Percentiles rank a stretch among this genome's conserved stretches.
Conservation (phyloP, 23 tunicate species). For the Aplidium turbinatum region DNA sequence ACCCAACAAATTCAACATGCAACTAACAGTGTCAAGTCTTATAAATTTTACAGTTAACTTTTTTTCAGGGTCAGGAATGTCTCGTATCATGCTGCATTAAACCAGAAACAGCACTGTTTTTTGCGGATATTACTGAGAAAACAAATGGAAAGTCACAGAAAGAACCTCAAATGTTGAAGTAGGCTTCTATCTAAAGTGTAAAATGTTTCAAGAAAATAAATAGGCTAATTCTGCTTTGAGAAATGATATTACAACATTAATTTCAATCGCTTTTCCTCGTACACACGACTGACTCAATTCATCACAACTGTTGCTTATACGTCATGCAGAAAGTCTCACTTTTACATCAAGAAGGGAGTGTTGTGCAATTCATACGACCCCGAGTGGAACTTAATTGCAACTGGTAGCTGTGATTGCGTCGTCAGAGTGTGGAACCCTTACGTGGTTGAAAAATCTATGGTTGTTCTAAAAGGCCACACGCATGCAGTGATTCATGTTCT, state of each 20-base stretch:
- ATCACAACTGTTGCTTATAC: too few relatives aligned
- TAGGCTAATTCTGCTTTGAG: too few relatives aligned
- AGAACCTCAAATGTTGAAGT: too few relatives aligned
- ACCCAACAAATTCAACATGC: too few relatives aligned
- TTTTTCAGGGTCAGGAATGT: constrained; percentile 75
- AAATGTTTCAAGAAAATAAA: too few relatives aligned
- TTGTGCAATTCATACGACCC: constrained; percentile 72
- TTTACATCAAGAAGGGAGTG: constrained; percentile 56
- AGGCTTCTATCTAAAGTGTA: too few relatives aligned
- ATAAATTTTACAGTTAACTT: not conserved
- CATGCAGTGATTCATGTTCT: constrained; percentile 53
- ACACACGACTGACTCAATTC: too few relatives aligned
- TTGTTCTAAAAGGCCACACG: constrained; percentile 73
- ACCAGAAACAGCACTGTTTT: constrained; percentile 48
- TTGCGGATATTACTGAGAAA: constrained; percentile 78
- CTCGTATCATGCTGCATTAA: constrained; percentile 58
- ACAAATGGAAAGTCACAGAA: too few relatives aligned
- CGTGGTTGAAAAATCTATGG: constrained; percentile 67
- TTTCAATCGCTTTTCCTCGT: too few relatives aligned
- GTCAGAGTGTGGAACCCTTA: constrained; percentile 89
- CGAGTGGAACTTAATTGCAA: constrained; percentile 67
- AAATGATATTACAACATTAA: too few relatives aligned
- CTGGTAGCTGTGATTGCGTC: constrained; percentile 75
- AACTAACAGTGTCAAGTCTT: too few relatives aligned
- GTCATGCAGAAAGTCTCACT: constrained; percentile 50